Evolutionary conservation across 92 coral and sea anemone genomes (phyloP), one percentile per base, ranked within the genome.

Genomic region (Siderastrea siderea): DNA sequence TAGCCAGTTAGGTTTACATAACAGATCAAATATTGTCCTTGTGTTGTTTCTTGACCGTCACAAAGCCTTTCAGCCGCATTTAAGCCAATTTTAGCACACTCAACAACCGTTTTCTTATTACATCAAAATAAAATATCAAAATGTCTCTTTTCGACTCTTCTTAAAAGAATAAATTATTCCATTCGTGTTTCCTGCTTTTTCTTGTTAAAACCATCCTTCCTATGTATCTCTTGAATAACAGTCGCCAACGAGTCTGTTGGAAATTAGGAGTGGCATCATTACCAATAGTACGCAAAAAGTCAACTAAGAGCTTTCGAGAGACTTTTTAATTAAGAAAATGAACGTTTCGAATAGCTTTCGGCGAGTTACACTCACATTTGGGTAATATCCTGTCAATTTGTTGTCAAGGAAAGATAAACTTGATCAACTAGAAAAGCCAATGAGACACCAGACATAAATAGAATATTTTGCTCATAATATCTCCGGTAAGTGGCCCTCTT

Each of bases 341-440:
- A 58, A 69, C 46, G 47, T 17, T 79, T 17, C 46, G 46, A 58
- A 16, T 15, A 17, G 13, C 52, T 50, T 38, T 44, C 64, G 78
- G 86, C 48, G 57, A 82, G 17, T 69, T 16, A 6, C 49, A 43
- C 69, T 57, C 78, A 15, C 69, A 15, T 54, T 58, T 4, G 43
- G 12, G 57, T 45, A 71, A 67, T 6, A 81, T 82, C 53, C 72
- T 71, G 78, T 82, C 78, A 53, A 73, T 84, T 54, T 74, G 68
- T 84, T 60, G 74, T 43, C 80, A 84, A 17, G 79, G 71, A 16
- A 82, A 11, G 38, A 47, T 16, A 49, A 48, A 84, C 81, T 38
- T 12, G 11, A 14, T 19, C 16, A 8, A 69, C 54, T 11, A 11
- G 46, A 74, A 63, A n/a, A 17, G 50, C 80, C 80, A 74, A 84